phyloP scores from a whole-genome alignment of 2,888 invertebrate species.

The Digitonthophagus gazella region DNA sequence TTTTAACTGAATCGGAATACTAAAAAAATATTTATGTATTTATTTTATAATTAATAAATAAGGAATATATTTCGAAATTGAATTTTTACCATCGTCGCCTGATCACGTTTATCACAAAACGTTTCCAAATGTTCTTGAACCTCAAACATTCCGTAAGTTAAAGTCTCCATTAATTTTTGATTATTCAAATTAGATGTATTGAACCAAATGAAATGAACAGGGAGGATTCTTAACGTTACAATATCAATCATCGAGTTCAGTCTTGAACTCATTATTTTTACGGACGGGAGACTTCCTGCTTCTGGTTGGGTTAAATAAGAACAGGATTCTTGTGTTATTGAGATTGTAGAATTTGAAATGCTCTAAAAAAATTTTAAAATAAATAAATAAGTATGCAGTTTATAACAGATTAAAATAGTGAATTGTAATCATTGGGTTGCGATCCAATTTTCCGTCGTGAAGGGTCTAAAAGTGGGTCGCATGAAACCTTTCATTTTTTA shows the following conservation, averaged over 20 bases:
- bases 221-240: constrained; percentile 60
- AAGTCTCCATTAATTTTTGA: constrained; percentile 73
- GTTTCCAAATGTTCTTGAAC: constrained; percentile 95
- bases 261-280: constrained; percentile 54
- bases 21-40: too few species aligned
- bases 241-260: constrained; percentile 63
- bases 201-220: constrained; percentile 89
- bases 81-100: constrained; percentile 70
- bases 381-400: background rate
- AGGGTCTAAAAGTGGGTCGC: too few species aligned
- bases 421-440: background rate
- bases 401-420: background rate
- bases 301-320: constrained; percentile 59
- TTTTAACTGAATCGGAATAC: constrained; percentile 81
- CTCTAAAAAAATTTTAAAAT: constrained; percentile 63
- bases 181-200: constrained; percentile 71
- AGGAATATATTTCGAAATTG: background rate
- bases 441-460: too few species aligned
- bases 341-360: constrained; percentile 73
- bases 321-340: constrained; percentile 72
- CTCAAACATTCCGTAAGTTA: constrained; percentile 86
- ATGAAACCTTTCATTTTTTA: too few species aligned
- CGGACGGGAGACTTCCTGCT: constrained; percentile 53
- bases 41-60: constrained; percentile 14
- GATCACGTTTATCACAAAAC: constrained; percentile 88